These are phyloP conservation scores for Lordiphosa collinella DNA, from an alignment of 1,140 invertebrate genomes.

Conservation along the genomic window DNA sequence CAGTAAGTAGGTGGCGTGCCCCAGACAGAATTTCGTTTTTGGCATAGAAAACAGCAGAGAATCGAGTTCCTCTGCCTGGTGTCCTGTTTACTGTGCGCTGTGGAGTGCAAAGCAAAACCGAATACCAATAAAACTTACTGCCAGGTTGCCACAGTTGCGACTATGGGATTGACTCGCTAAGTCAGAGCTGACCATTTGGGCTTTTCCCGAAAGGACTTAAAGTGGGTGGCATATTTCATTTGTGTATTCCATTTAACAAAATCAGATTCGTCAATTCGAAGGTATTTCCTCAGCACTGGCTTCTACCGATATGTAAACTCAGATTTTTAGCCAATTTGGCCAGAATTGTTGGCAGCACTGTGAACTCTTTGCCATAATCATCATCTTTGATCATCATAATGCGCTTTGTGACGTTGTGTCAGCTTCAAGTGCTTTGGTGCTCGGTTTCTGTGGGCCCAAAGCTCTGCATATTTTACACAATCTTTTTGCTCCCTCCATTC, in stretches of 20 bases:
- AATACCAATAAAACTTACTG: conserved; percentile 71
- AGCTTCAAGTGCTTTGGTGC: conserved; percentile 50
- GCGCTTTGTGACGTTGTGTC: conserved; percentile 70
- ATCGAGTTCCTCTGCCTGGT: conserved; percentile 59
- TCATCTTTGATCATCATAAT: conserved; percentile 61
- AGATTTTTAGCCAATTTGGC: too few species aligned
- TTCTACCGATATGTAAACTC: too few species aligned
- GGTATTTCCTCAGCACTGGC: too few species aligned
- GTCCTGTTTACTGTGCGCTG: conserved; percentile 34
- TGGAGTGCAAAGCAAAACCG: conserved; percentile 30
- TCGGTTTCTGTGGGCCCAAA: conserved; percentile 32
- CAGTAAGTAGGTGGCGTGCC: conserved; percentile 61
- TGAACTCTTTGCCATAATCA: conserved; percentile 38
- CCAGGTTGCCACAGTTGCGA: conserved; percentile 16
- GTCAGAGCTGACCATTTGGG: conserved; percentile 16
- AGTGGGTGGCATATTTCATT: too few species aligned
- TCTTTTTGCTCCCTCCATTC: conserved; percentile 24
- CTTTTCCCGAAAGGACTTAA: too few species aligned
- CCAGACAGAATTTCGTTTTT: conserved; percentile 55
- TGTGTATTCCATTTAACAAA: too few species aligned
- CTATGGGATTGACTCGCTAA: conserved; percentile 8
- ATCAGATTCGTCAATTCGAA: too few species aligned
- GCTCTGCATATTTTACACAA: conserved; percentile 72
- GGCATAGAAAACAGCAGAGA: conserved; percentile 72
- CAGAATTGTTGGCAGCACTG: conserved; percentile 12